Percentiles rank a stretch among this genome's conserved stretches.
Conservation (phyloP, 2,797 vertebrate species). For the Pipistrellus kuhlii region DNA sequence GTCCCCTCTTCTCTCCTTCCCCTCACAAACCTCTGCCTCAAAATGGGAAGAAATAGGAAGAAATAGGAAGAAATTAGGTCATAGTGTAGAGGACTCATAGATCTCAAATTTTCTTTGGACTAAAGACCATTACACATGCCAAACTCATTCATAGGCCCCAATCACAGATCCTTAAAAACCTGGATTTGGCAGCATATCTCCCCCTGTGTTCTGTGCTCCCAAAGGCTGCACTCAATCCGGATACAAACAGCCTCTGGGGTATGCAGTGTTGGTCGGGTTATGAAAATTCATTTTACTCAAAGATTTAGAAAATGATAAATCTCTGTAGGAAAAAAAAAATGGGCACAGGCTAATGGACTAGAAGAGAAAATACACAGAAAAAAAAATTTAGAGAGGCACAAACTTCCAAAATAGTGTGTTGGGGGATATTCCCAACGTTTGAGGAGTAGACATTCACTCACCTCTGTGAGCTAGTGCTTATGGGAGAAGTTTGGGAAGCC, state of each 20-base stretch:
- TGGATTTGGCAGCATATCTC: not conserved
- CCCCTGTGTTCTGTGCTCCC: not conserved
- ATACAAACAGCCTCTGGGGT: not conserved
- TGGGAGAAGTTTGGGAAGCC: not conserved
- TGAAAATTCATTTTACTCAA: not conserved
- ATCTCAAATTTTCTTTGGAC: slow-evolving; percentile 13
- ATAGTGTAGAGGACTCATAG: not conserved
- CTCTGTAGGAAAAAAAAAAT: not conserved
- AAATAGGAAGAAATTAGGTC: not conserved
- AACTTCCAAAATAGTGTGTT: not conserved
- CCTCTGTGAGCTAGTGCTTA: not conserved
- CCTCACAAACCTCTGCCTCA: not conserved
- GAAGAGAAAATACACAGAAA: not conserved
- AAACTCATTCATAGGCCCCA: not conserved
- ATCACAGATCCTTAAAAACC: not conserved
- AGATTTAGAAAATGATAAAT: not conserved
- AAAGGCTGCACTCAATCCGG: not conserved
- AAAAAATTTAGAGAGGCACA: not conserved
- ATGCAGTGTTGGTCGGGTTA: not conserved
- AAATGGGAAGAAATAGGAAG: not conserved
- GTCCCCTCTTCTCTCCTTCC: not conserved
- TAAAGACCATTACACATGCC: not conserved
- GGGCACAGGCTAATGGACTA: not conserved
- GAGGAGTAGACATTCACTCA: not conserved
- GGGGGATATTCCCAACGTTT: not conserved